These are phyloP conservation scores for Punctoribates punctum DNA, from an alignment of 2,888 invertebrate genomes.

Conservation along the genomic window DNA sequence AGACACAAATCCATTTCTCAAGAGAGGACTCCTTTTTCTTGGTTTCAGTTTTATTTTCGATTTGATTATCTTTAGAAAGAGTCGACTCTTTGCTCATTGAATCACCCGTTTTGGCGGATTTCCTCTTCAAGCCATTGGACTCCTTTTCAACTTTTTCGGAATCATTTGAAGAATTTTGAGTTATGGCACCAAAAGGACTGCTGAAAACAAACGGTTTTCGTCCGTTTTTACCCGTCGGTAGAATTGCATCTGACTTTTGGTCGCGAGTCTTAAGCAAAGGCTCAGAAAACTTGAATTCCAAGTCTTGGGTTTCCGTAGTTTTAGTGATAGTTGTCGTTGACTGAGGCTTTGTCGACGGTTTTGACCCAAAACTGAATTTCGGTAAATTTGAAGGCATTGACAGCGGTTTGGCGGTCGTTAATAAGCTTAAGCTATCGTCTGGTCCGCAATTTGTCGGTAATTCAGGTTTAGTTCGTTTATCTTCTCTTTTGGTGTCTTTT, in stretches of 20 bases:
- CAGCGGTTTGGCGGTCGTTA: neutral
- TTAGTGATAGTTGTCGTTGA: neutral
- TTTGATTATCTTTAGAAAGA: neutral
- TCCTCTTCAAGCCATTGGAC: neutral
- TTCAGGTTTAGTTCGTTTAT: neutral
- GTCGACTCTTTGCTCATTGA: neutral
- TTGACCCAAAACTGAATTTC: neutral
- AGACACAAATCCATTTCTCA: constrained; percentile 28
- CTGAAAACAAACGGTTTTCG: neutral
- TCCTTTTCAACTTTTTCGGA: neutral
- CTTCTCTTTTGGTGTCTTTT: neutral
- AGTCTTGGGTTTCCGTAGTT: neutral
- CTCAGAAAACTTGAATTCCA: neutral
- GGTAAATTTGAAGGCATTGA: neutral
- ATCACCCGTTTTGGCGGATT: neutral
- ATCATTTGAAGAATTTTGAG: neutral
- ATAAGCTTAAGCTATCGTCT: neutral
- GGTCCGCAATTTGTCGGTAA: neutral
- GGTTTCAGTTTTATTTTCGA: neutral
- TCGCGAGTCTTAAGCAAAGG: neutral
- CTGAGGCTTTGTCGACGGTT: neutral
- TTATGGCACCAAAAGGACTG: constrained; percentile 18
- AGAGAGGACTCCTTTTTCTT: neutral
- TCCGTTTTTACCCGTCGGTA: neutral
- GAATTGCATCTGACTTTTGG: neutral